A percentile compares a stretch with the other conserved stretches of the same genome.
These are phyloP conservation scores for Drosophila azteca DNA, from an alignment of 1,140 invertebrate genomes.

Conservation along the genomic window DNA sequence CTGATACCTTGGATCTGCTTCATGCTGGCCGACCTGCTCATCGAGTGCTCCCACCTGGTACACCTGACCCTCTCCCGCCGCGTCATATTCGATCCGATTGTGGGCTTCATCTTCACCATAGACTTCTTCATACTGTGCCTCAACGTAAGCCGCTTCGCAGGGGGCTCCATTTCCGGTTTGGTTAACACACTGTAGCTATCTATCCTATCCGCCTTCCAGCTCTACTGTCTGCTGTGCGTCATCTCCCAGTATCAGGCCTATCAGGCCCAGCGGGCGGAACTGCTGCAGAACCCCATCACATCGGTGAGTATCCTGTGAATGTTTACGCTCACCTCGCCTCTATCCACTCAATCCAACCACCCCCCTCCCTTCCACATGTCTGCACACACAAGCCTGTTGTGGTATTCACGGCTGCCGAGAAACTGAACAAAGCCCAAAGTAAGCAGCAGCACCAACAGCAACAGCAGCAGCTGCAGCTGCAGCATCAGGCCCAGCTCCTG, in stretches of 20 bases:
- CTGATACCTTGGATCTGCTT: slow-evolving; percentile 70
- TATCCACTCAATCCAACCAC: not conserved
- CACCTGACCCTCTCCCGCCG: slow-evolving; percentile 63
- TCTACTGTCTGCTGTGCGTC: slow-evolving; percentile 74
- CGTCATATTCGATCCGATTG: slow-evolving; percentile 71
- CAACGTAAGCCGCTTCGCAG: slow-evolving; percentile 55
- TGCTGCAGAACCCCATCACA: slow-evolving; percentile 34
- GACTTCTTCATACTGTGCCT: slow-evolving; percentile 76
- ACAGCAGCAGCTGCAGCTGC: slow-evolving; percentile 27
- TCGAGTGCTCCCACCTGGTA: slow-evolving; percentile 64
- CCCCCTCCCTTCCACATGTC: not conserved
- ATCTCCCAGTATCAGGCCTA: slow-evolving; percentile 72
- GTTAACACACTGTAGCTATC: not conserved
- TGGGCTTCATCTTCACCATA: slow-evolving; percentile 78
- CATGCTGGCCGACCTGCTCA: slow-evolving; percentile 71
- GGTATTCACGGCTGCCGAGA: slow-evolving; percentile 54
- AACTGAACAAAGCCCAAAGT: slow-evolving; percentile 39
- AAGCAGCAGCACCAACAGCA: slow-evolving; percentile 47
- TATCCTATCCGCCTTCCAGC: slow-evolving; percentile 26
- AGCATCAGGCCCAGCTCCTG: slow-evolving; percentile 8
- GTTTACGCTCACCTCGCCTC: slow-evolving; percentile 18
- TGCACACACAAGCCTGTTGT: slow-evolving; percentile 49
- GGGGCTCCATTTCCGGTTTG: too few species aligned
- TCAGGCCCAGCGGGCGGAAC: slow-evolving; percentile 42
- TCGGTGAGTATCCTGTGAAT: slow-evolving; percentile 53